Conservation (phyloP, 1,140 invertebrate genomes). For the Aphis gossypii region DNA sequence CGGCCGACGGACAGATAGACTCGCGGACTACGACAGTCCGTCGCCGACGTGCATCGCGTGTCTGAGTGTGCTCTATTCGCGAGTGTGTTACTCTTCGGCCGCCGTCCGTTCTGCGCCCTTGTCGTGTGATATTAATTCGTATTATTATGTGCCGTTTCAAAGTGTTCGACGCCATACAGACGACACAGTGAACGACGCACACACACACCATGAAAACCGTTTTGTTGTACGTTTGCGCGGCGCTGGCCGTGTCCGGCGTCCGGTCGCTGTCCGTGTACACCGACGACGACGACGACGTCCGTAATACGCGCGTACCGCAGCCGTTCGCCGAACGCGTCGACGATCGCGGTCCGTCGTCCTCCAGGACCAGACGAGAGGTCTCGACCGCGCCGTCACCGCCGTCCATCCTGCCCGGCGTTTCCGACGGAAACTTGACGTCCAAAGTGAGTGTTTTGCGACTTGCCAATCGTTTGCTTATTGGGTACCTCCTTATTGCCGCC, state of each 20-base stretch:
- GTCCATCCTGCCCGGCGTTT: background rate
- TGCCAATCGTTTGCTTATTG: no score
- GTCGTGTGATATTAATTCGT: background rate
- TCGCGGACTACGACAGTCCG: background rate
- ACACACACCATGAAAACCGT: background rate
- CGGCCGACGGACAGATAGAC: background rate
- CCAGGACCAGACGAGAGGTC: background rate
- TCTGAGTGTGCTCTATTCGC: no score
- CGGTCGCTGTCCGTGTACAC: slow-evolving; percentile 25
- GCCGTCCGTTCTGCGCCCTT: background rate
- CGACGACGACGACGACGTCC: background rate
- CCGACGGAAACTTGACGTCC: slow-evolving; percentile 4
- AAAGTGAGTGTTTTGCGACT: slow-evolving; percentile 10
- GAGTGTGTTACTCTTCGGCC: no score
- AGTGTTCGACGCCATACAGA: background rate
- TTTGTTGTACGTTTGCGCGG: slow-evolving; percentile 8
- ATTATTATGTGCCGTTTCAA: slow-evolving; percentile 21
- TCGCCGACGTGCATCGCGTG: background rate
- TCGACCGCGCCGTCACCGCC: background rate
- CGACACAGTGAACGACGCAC: background rate
- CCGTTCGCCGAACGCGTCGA: background rate
- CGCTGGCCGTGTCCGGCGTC: background rate
- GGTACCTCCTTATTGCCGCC: no score
- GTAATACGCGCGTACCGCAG: no score
- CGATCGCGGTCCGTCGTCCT: no score